Conservation (phyloP, 2,797 vertebrate species). For the Sebastes diploproa region DNA sequence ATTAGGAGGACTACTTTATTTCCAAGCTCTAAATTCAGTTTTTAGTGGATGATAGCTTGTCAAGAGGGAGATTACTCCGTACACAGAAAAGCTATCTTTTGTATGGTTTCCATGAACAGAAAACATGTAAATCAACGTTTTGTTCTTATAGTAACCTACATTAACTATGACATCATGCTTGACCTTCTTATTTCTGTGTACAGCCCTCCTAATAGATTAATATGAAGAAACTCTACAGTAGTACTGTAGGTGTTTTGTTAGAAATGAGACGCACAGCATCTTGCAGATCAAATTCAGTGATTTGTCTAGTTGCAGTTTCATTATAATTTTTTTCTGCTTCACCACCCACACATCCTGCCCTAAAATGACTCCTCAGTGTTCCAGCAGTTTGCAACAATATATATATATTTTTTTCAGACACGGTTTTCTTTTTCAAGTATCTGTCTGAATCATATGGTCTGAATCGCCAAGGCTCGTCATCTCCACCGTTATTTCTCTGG, state of each 20-base stretch:
- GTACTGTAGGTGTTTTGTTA: not conserved
- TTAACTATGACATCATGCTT: not conserved
- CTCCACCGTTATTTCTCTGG: not conserved
- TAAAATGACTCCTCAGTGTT: not conserved
- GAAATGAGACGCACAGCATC: not conserved
- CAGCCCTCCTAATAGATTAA: not conserved
- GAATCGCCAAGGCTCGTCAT: not conserved
- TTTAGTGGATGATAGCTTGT: not conserved
- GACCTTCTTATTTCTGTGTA: not conserved
- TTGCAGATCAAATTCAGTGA: not conserved
- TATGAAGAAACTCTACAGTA: not conserved
- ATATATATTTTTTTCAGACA: not conserved
- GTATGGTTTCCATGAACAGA: not conserved
- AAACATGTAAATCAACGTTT: not conserved
- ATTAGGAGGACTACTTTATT: not conserved
- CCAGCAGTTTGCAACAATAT: not conserved
- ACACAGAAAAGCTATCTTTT: not conserved
- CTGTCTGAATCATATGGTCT: not conserved
- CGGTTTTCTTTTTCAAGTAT: not conserved
- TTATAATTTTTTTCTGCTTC: constrained; percentile 13
- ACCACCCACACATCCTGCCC: constrained; percentile 15
- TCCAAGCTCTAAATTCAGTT: not conserved
- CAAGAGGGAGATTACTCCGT: not conserved
- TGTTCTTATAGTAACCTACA: not conserved
- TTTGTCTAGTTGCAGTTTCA: not conserved